Evolutionary conservation across 2,113 vertebrate species (phyloP).

Genomic region (Morone chrysops): DNA sequence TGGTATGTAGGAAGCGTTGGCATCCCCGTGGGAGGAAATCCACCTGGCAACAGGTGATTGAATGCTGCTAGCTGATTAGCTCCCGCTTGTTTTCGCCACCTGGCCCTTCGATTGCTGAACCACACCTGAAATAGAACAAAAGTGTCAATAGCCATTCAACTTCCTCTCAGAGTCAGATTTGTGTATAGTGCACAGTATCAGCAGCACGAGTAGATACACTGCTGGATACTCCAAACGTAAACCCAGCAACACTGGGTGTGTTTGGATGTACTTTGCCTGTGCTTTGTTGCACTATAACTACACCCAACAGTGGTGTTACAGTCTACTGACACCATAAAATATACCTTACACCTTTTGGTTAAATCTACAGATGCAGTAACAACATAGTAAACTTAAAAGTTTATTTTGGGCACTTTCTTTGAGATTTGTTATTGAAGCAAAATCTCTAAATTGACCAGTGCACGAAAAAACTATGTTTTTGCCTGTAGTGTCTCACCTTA

Average conservation of each 20-base stretch:
- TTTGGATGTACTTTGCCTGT: neutral
- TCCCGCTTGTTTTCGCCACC: conserved; percentile 97
- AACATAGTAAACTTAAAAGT: too few species aligned
- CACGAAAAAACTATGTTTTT: too few species aligned
- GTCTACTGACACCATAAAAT: neutral
- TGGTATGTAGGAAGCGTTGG: conserved; percentile 93
- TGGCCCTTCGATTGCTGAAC: conserved; percentile 96
- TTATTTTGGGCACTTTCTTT: too few species aligned
- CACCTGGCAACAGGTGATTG: conserved; percentile 95
- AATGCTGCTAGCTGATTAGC: conserved; percentile 96
- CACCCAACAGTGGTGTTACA: neutral
- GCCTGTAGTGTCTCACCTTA: too few species aligned
- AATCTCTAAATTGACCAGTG: too few species aligned
- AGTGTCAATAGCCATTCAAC: neutral
- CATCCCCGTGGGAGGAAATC: conserved; percentile 94
- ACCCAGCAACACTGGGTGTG: neutral
- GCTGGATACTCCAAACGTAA: neutral
- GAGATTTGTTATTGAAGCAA: too few species aligned
- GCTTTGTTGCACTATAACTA: neutral
- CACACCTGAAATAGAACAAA: conserved; percentile 86
- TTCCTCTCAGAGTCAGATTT: neutral
- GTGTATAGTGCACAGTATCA: neutral
- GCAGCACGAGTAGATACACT: neutral
- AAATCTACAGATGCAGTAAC: too few species aligned
- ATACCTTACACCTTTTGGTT: neutral